A percentile compares a stretch with the other conserved stretches of the same genome.
phyloP scores from a whole-genome alignment of 2,113 vertebrate genomes.

The Girardinichthys multiradiatus region DNA sequence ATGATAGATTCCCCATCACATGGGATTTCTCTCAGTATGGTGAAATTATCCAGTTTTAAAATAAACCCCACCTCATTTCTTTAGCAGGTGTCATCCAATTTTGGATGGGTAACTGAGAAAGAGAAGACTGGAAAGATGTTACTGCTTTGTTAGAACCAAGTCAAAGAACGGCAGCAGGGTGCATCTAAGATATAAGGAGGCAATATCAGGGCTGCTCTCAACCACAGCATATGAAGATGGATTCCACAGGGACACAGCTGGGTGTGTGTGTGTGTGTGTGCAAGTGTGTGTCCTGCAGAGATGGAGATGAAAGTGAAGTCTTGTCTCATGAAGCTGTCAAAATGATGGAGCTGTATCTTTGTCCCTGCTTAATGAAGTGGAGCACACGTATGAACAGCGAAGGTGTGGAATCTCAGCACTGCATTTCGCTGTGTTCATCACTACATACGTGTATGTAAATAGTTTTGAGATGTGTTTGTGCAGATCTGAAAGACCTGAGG shows the following conservation, averaged over 20 bases:
- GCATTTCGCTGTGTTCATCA: not conserved
- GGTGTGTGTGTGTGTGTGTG: not conserved
- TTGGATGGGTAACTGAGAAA: constrained; percentile 6
- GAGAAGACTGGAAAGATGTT: constrained; percentile 1
- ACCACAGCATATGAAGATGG: constrained; percentile 66
- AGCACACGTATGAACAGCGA: constrained; percentile 7
- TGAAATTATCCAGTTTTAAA: not conserved
- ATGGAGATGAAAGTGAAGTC: constrained; percentile 38
- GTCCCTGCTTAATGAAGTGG: constrained; percentile 21
- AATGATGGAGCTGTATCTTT: constrained; percentile 51
- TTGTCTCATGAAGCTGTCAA: constrained; percentile 53
- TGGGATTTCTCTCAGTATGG: not conserved
- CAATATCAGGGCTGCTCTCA: constrained; percentile 57
- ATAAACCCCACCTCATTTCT: not conserved
- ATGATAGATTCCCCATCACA: no score
- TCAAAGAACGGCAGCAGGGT: constrained; percentile 15
- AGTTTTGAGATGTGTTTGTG: constrained; percentile 6
- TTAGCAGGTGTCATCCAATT: not conserved
- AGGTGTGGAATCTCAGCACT: not conserved
- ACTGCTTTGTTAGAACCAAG: constrained; percentile 6
- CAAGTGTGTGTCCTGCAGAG: constrained; percentile 25
- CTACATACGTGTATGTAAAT: not conserved
- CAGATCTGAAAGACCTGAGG: constrained; percentile 21
- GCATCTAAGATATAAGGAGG: constrained; percentile 42
- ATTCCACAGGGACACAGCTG: constrained; percentile 42